A percentile compares a stretch with the other conserved stretches of the same genome.
phyloP scores from a whole-genome alignment of 2,113 vertebrate species.

The Miniopterus natalensis region DNA sequence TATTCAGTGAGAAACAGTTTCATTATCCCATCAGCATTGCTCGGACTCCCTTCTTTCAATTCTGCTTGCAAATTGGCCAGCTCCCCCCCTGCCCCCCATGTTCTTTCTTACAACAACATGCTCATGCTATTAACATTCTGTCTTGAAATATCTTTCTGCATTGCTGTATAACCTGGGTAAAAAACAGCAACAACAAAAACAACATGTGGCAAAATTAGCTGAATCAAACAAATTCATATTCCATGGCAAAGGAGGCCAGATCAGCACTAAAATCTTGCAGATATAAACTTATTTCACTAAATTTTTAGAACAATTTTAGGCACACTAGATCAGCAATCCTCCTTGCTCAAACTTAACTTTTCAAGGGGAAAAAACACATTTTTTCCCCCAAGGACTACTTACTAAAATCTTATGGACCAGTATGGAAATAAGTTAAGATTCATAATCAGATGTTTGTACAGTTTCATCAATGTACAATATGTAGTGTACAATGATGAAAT shows the following conservation, averaged over 20 bases:
- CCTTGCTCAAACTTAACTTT: conserved; percentile 14
- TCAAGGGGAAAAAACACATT: background rate
- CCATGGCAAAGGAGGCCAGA: background rate
- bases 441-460: background rate
- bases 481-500: background rate
- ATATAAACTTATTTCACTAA: background rate
- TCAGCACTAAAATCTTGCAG: background rate
- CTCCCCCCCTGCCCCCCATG: background rate
- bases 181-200: background rate
- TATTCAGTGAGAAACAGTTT: background rate
- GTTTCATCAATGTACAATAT: background rate
- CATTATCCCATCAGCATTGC: background rate
- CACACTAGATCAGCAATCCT: background rate
- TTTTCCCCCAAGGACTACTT: background rate
- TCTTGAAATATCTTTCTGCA: background rate
- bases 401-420: background rate
- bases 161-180: background rate
- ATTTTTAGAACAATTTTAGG: background rate
- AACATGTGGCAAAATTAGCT: background rate
- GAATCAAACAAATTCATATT: background rate
- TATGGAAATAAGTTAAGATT: background rate
- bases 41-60: background rate
- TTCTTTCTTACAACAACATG: background rate
- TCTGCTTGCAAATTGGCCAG: background rate
- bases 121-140: background rate